Evolutionary conservation across 1,140 invertebrate genomes (phyloP).

Genomic region (Drosophila bipectinata): DNA sequence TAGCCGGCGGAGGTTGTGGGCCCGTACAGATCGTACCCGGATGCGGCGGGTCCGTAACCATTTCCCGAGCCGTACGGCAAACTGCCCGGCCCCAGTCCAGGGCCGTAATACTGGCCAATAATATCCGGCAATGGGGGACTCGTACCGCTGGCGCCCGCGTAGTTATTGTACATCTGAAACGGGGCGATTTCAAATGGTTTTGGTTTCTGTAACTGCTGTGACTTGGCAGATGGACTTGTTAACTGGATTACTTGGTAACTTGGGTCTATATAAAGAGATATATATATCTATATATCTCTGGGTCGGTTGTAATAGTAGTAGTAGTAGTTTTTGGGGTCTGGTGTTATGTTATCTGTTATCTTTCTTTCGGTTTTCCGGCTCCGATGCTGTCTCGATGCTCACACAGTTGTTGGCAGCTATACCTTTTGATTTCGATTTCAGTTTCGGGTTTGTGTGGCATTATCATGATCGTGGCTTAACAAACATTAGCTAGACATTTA

Average conservation of each 20-base stretch:
- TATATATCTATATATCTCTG: slow-evolving; percentile 32
- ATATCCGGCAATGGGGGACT: slow-evolving; percentile 83
- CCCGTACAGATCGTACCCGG: slow-evolving; percentile 67
- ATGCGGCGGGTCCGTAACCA: slow-evolving; percentile 45
- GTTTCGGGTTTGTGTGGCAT: slow-evolving; percentile 24
- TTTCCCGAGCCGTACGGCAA: slow-evolving; percentile 39
- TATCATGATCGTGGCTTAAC: slow-evolving; percentile 51
- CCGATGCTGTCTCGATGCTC: slow-evolving; percentile 20
- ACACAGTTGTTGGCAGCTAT: slow-evolving; percentile 16
- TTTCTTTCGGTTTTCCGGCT: slow-evolving; percentile 21
- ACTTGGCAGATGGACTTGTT: slow-evolving; percentile 54
- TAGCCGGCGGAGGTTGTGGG: slow-evolving; percentile 48
- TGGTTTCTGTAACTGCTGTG: slow-evolving; percentile 62
- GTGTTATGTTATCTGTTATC: slow-evolving; percentile 43
- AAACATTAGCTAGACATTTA: slow-evolving; percentile 41
- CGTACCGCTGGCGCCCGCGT: slow-evolving; percentile 71
- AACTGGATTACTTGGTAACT: slow-evolving; percentile 18
- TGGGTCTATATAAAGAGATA: slow-evolving; percentile 19
- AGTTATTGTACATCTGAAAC: slow-evolving; percentile 84
- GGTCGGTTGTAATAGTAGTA: slow-evolving; percentile 16
- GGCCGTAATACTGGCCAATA: slow-evolving; percentile 79
- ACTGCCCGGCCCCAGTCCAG: slow-evolving; percentile 14
- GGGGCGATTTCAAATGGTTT: slow-evolving; percentile 78
- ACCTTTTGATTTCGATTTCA: slow-evolving; percentile 3
- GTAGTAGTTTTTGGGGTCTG: slow-evolving; percentile 24